Base-by-base conservation (phyloP, 1,140 invertebrate species). In the Yoshiicerus persimilis region DNA sequence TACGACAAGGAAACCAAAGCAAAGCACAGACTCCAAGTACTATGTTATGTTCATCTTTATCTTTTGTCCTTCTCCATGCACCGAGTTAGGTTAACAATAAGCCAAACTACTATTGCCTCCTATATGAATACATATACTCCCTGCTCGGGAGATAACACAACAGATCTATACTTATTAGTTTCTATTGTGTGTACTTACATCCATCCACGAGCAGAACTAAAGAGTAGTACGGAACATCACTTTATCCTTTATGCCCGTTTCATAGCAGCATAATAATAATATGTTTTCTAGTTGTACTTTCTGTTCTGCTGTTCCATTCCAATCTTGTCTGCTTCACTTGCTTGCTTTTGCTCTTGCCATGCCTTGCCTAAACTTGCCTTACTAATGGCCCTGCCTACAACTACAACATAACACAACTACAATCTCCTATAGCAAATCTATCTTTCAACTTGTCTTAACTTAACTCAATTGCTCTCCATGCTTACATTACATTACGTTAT, bases 401-500 rank as follows among this genome's bases (percentile, higher is more conserved):
- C 75, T 36, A 80, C 75, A 30, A 70, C 30, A 70, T 30, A 27
- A 56, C 47, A 56, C 66, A 36, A 34, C 32, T 80, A 80, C 75
- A 38, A 80, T 80, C 75, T 80, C 11, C 75, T 80, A 80, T 80
- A 80, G 75, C 75, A 80, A 80, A 80, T 80, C 75, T 80, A 80
- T 80, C 75, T 80, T 80, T 80, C 75, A 80, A 80, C 75, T 80
- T 80, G 20, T 80, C 75, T 38, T 25, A 38, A 38, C 75, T 80
- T 13, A 38, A 38, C 32, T 77, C 9, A 30, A 36, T 13, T 80
- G 20, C 75, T 36, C 32, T 36, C 32, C 75, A 80, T 80, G 30
- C 75, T 80, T 80, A 80, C 75, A 80, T 80, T 80, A 80, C 75
- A 80, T 80, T 80, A 80, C 70, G 13, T 80, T 80, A 80, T 80